Base-by-base conservation (phyloP, 2,888 invertebrate genomes). In the Xestia ashworthii region DNA sequence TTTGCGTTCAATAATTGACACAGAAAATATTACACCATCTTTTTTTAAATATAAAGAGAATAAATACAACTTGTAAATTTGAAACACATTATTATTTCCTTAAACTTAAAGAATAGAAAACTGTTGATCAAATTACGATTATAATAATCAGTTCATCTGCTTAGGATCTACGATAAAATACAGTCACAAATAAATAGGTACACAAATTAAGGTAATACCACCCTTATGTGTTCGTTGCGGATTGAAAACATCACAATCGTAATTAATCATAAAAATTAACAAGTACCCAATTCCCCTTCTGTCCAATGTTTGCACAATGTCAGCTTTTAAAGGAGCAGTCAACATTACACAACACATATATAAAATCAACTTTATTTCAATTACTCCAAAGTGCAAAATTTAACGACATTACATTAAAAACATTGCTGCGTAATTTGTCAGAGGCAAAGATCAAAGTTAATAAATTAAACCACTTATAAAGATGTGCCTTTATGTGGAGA, bases 391-490 rank as follows among this genome's bases (percentile, higher is more conserved):
- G 71, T 67, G 19, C 32, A 78, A 68, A 79, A 55, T 86, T 60
- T 53, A 72, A 76, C 32, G 12, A 60, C 53, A 67, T 41, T 12
- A 41, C 25, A 25, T 50, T 50, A 25, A 70, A 78, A 78, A 55
- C 69, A 48, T 46, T 65, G 46, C 72, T 58, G 38, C 55, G 76
- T 87, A 79, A 87, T 88, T 87, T 78, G 72, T 79, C 22, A 48
- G 70, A 38, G 44, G 79, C 74, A 80, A 70, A 80, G 87, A 87
- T 87, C 89, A 88, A 87, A 88, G 87, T 79, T 81, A 76, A 87
- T 88, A 88, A 87, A 88, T 84, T 87, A 87, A 88, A 87, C 85
- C 85, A 87, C 71, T 78, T 78, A 78, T 78, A 87, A 84, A 87
- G 75, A 88, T 81, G 60, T 76, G 74, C 69, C 82, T 76, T 64